phyloP scores from a whole-genome alignment of 2,113 vertebrate genomes.

The western clawed frog (Xenopus tropicalis) region UCB_Xtro_10.0 CM004449.2:94317001-94317500 shows the following conservation, averaged over 20 bases:
- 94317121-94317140: not conserved
- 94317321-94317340: not conserved
- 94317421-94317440: no score
- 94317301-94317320: not conserved
- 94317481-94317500: no score
- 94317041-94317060: not conserved
- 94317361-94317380: not conserved
- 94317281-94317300: not conserved
- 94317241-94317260: no score
- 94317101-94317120: not conserved
- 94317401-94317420: no score
- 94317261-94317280: not conserved
- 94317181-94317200: not conserved
- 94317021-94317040: not conserved
- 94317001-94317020: not conserved
- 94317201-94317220: not conserved
- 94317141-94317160: not conserved
- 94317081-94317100: not conserved
- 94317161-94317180: not conserved
- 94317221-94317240: no score
- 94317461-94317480: no score
- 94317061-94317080: slow-evolving; percentile 3
- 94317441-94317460: no score
- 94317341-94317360: not conserved
- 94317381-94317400: no score